phyloP scores from a whole-genome alignment of 2,797 vertebrate genomes.

The Macroramphosus scolopax region DNA sequence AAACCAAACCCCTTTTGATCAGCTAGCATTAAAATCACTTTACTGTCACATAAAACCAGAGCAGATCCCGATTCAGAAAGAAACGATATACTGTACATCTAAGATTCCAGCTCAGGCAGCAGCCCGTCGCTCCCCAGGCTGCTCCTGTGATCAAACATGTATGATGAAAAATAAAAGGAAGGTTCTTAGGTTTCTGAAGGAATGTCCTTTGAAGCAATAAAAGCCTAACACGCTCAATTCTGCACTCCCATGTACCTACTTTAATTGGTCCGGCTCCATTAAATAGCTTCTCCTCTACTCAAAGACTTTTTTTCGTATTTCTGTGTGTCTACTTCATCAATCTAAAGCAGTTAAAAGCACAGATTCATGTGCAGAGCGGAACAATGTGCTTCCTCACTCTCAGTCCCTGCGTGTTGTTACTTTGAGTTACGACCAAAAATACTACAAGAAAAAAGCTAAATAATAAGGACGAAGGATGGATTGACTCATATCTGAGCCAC shows the following conservation, averaged over 20 bases:
- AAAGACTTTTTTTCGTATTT: not conserved
- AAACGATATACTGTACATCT: no score
- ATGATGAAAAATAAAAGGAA: not conserved
- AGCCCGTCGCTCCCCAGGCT: not conserved
- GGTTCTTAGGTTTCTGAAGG: no score
- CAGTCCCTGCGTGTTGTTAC: constrained; percentile 22
- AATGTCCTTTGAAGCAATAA: not conserved
- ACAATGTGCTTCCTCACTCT: no score
- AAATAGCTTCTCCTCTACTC: not conserved
- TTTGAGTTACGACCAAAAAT: constrained; percentile 26
- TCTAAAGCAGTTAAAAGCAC: constrained; percentile 3
- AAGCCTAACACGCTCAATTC: not conserved
- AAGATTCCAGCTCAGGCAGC: no score
- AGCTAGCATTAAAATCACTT: not conserved
- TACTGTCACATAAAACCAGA: constrained; percentile 4
- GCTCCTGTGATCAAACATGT: not conserved
- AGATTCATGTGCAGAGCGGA: not conserved
- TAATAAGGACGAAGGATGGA: constrained; percentile 12
- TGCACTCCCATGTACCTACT: not conserved
- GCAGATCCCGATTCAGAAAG: no score
- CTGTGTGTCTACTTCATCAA: not conserved
- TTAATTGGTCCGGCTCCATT: not conserved
- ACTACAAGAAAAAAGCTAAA: constrained; percentile 10
- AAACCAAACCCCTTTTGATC: constrained; percentile 17
- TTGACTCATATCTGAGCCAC: constrained; percentile 12